Percentiles rank a stretch among this genome's conserved stretches.
Evolutionary conservation across 2,888 invertebrate genomes (phyloP).

Genomic region (Drosophila rellima): DNA sequence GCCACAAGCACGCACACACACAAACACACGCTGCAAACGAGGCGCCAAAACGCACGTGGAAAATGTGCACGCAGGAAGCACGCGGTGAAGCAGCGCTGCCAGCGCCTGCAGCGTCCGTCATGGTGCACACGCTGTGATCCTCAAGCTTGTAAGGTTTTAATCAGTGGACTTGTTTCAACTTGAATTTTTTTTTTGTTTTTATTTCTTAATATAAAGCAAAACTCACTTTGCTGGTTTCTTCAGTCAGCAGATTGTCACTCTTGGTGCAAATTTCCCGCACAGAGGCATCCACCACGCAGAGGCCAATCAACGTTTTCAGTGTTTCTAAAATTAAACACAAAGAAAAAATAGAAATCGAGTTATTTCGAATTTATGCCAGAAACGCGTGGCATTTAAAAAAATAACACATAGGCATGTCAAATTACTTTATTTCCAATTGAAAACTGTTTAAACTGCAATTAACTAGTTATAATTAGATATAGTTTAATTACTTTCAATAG

Average conservation of each 20-base stretch:
- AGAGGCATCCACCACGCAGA: conserved; percentile 94
- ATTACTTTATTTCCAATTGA: neutral
- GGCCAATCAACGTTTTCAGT: conserved; percentile 94
- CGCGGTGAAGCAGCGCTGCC: conserved; percentile 34
- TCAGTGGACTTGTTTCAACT: conserved; percentile 73
- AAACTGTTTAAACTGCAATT: neutral
- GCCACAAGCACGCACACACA: conserved; percentile 26
- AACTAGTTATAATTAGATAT: neutral
- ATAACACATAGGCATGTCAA: conserved; percentile 5
- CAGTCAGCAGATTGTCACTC: conserved; percentile 94
- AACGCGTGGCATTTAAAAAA: conserved; percentile 33
- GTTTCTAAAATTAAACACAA: conserved; percentile 89
- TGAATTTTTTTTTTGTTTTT: neutral
- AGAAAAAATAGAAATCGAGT: conserved; percentile 44
- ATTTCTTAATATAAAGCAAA: neutral
- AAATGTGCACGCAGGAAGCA: conserved; percentile 29
- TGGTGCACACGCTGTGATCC: conserved; percentile 56
- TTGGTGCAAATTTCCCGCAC: conserved; percentile 96
- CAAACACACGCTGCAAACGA: conserved; percentile 35
- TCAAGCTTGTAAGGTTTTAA: conserved; percentile 80
- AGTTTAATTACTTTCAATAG: neutral
- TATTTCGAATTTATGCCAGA: conserved; percentile 40
- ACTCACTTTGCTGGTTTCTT: conserved; percentile 96
- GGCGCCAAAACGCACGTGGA: conserved; percentile 68
- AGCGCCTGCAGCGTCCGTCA: conserved; percentile 14